Evolutionary conservation across 2,888 invertebrate genomes (phyloP).

Genomic region (Nomada flava): DNA sequence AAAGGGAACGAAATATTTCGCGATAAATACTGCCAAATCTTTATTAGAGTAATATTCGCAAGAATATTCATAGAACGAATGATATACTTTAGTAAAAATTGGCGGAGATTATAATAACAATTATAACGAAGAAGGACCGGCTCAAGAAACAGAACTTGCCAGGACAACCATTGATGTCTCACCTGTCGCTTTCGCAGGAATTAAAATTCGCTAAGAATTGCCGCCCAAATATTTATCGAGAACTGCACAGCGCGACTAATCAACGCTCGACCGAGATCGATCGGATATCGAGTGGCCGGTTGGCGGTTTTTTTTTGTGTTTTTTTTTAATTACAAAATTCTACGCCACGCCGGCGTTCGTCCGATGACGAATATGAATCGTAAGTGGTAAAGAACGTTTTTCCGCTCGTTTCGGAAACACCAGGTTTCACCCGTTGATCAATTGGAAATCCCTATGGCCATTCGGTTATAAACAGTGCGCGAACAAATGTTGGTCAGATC

Average conservation of each 20-base stretch:
- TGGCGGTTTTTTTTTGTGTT: background rate
- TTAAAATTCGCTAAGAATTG: background rate
- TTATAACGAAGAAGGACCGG: constrained; percentile 55
- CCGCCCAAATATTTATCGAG: constrained; percentile 1
- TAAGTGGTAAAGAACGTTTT: constrained; percentile 9
- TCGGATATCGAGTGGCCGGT: background rate
- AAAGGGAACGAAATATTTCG: background rate
- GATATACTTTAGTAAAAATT: too few relatives aligned
- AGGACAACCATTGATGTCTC: background rate
- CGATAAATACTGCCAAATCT: background rate
- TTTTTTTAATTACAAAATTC: constrained; percentile 16
- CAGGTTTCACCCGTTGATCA: constrained; percentile 5
- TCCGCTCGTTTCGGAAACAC: constrained; percentile 5
- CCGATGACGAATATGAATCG: constrained; percentile 12
- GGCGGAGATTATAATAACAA: too few relatives aligned
- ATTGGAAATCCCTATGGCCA: constrained; percentile 10
- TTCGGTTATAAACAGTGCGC: background rate
- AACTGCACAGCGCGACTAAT: background rate
- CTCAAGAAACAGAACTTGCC: constrained; percentile 54
- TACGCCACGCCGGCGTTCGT: background rate
- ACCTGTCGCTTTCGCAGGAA: background rate
- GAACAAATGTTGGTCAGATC: background rate
- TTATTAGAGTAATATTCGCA: background rate
- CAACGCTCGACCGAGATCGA: background rate
- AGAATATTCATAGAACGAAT: too few relatives aligned